Evolutionary conservation across 2,888 invertebrate species (phyloP).

Genomic region (Eristalinus aeneus): DNA sequence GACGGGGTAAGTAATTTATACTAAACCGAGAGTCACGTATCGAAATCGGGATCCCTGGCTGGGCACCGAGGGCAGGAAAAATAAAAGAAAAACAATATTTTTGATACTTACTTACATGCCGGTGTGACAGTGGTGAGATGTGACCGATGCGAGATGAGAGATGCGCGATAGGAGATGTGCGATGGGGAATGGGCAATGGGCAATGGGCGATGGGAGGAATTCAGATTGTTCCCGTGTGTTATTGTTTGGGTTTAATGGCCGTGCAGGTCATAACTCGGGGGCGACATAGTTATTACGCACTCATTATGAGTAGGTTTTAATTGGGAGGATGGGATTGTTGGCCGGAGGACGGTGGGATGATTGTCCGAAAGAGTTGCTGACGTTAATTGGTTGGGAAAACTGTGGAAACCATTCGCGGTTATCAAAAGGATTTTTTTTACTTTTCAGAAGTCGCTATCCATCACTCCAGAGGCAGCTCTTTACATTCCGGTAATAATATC

Average conservation of each 20-base stretch:
- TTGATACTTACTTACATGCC: constrained; percentile 41
- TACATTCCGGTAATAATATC: too few relatives aligned
- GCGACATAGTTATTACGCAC: constrained; percentile 59
- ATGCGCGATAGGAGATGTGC: neutral
- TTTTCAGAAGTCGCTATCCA: too few relatives aligned
- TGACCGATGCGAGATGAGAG: neutral
- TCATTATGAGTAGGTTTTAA: constrained; percentile 59
- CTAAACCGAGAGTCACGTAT: constrained; percentile 64
- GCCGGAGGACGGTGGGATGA: neutral
- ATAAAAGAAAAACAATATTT: constrained; percentile 35
- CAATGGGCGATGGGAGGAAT: constrained; percentile 46
- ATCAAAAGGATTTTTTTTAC: too few relatives aligned
- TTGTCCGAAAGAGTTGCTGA: neutral
- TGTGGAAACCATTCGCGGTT: neutral
- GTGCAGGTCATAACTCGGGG: constrained; percentile 58
- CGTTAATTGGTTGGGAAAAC: neutral
- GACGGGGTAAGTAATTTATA: constrained; percentile 62
- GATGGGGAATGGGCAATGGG: neutral
- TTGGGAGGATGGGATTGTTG: constrained; percentile 20
- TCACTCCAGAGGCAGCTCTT: too few relatives aligned
- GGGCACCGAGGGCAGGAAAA: neutral
- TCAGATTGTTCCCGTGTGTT: constrained; percentile 47
- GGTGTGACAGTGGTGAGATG: constrained; percentile 9
- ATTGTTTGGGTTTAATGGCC: constrained; percentile 52
- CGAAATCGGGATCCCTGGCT: constrained; percentile 27